phyloP scores from a whole-genome alignment of 2,888 invertebrate species.

The Plusia festucae region DNA sequence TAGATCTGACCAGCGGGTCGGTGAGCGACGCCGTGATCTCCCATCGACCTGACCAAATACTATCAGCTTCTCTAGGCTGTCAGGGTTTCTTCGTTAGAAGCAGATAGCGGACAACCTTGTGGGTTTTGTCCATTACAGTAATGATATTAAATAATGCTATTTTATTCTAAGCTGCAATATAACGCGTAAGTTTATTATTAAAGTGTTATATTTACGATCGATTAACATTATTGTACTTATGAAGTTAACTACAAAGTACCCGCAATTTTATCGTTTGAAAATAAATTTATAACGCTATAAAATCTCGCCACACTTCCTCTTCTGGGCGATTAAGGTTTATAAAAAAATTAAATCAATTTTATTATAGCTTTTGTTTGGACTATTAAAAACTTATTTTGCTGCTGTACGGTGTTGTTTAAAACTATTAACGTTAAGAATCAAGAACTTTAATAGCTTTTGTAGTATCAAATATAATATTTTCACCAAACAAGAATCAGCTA shows the following conservation, averaged over 20 bases:
- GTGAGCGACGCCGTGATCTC: no score
- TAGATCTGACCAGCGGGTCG: no score
- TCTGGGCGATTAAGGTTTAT: constrained; percentile 45
- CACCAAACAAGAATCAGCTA: not conserved
- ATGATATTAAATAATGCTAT: not conserved
- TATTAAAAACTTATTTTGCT: constrained; percentile 39
- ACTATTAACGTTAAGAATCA: not conserved
- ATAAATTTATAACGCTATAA: constrained; percentile 63
- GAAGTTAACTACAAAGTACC: constrained; percentile 61
- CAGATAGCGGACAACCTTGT: no score
- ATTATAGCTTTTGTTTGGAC: constrained; percentile 41
- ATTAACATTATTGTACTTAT: constrained; percentile 40
- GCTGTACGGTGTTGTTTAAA: constrained; percentile 14
- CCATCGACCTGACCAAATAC: no score
- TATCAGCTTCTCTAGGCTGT: no score
- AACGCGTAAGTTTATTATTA: constrained; percentile 5
- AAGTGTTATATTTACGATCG: constrained; percentile 30
- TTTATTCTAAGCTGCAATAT: not conserved
- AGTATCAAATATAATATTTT: not conserved
- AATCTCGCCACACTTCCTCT: constrained; percentile 63
- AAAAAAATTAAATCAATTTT: constrained; percentile 55
- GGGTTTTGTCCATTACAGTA: not conserved
- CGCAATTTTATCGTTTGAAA: constrained; percentile 58
- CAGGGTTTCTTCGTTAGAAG: no score
- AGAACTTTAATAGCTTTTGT: not conserved